A percentile compares a stretch with the other conserved stretches of the same genome.
phyloP scores from a whole-genome alignment of 2,888 invertebrate genomes.

The Apoderus coryli region DNA sequence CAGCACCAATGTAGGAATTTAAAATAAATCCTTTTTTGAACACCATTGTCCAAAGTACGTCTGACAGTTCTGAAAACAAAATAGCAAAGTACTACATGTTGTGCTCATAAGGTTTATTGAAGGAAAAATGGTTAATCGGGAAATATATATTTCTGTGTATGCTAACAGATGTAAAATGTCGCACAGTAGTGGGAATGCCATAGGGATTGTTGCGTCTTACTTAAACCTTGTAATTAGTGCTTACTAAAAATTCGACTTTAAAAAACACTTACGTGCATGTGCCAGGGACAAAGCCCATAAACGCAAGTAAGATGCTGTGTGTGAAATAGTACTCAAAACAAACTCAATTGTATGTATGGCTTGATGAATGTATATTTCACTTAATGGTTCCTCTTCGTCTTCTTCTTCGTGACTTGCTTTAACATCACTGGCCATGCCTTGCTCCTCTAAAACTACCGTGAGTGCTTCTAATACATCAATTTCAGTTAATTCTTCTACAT shows the following conservation, averaged over 20 bases:
- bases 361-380: constrained; percentile 86
- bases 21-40: constrained; percentile 19
- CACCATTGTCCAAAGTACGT: constrained; percentile 26
- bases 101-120: too few species aligned
- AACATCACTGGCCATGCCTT: constrained; percentile 19
- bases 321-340: constrained; percentile 88
- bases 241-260: too few species aligned
- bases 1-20: constrained; percentile 31
- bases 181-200: too few species aligned
- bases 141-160: too few species aligned
- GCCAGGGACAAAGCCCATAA: constrained; percentile 94
- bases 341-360: constrained; percentile 95
- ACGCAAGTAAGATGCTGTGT: constrained; percentile 92
- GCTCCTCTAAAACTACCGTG: too few species aligned
- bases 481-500: too few species aligned
- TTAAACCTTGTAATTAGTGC: too few species aligned
- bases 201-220: too few species aligned
- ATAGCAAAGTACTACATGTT: constrained; percentile 1
- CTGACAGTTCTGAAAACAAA: constrained; percentile 24
- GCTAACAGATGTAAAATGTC: too few species aligned
- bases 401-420: constrained; percentile 32
- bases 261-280: constrained; percentile 66
- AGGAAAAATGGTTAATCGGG: too few species aligned
- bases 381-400: constrained; percentile 45
- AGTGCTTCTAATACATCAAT: too few species aligned